Conservation (phyloP, 2,113 vertebrate genomes). For the Opisthocomus hoazin region DNA sequence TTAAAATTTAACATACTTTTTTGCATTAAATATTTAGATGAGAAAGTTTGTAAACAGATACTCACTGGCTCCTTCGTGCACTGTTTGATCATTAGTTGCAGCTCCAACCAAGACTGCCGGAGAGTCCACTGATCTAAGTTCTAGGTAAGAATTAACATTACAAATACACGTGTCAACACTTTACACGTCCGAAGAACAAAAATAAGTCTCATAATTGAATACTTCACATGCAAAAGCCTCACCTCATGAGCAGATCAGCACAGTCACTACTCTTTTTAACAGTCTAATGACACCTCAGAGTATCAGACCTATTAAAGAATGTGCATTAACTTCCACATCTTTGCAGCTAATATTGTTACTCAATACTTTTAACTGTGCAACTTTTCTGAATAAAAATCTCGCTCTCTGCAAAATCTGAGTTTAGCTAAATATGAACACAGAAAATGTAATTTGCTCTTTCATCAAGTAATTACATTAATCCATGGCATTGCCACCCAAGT, state of each 20-base stretch:
- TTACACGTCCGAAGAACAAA: background rate
- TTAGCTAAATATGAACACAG: background rate
- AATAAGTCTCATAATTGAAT: background rate
- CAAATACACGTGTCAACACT: background rate
- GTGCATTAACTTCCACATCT: background rate
- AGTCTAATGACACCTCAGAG: background rate
- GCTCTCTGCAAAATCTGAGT: background rate
- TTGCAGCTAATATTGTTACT: background rate
- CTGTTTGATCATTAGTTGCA: constrained; percentile 79
- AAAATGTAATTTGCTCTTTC: background rate
- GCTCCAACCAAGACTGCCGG: constrained; percentile 75
- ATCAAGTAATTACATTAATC: background rate
- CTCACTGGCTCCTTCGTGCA: constrained; percentile 76
- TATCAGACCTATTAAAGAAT: background rate
- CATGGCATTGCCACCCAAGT: background rate
- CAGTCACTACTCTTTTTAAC: too few relatives aligned
- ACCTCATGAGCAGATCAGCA: background rate
- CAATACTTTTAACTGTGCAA: background rate
- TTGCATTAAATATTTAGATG: background rate
- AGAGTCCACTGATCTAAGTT: constrained; percentile 78
- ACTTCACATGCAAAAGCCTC: background rate
- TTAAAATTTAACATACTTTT: background rate
- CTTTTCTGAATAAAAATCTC: background rate
- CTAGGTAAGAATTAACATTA: constrained; percentile 36
- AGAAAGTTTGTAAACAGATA: constrained; percentile 11